These are phyloP conservation scores for Lithophane socia DNA, from an alignment of 2,888 invertebrate species.

Conservation along the genomic window DNA sequence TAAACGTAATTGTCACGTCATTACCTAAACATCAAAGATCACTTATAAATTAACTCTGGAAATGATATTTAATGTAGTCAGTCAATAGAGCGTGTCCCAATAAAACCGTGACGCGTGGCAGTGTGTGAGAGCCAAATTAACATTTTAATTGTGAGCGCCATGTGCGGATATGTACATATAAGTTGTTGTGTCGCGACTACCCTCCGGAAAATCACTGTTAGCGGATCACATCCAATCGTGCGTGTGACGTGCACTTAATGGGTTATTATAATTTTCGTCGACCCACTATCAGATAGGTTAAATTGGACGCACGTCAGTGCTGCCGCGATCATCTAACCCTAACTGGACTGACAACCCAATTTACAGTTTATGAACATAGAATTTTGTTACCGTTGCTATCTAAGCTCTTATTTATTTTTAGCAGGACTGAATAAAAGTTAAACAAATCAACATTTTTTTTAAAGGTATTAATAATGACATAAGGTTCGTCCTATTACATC, in stretches of 20 bases:
- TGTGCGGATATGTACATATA: constrained; percentile 55
- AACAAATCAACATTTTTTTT: background rate
- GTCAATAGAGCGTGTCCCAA: constrained; percentile 47
- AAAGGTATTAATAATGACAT: background rate
- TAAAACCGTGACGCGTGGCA: constrained; percentile 65
- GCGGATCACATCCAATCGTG: constrained; percentile 81
- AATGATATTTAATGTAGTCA: constrained; percentile 35
- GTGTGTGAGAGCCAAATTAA: constrained; percentile 75
- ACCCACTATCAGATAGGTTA: constrained; percentile 73
- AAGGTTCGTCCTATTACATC: background rate
- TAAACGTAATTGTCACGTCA: too few species aligned
- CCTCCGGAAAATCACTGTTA: constrained; percentile 80
- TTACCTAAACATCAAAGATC: constrained; percentile 12
- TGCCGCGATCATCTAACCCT: constrained; percentile 38
- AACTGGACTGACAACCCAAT: constrained; percentile 58
- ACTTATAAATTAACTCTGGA: constrained; percentile 7
- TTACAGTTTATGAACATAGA: constrained; percentile 48
- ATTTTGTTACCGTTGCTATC: constrained; percentile 19
- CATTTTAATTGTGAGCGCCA: constrained; percentile 84
- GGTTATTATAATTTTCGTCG: constrained; percentile 85
- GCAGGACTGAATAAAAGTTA: background rate
- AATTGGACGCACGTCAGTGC: constrained; percentile 73
- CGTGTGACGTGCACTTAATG: constrained; percentile 84
- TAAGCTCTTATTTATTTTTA: background rate
- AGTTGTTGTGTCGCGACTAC: constrained; percentile 64